Conservation (phyloP, 2,888 invertebrate species). For the Brassicogethes aeneus region DNA sequence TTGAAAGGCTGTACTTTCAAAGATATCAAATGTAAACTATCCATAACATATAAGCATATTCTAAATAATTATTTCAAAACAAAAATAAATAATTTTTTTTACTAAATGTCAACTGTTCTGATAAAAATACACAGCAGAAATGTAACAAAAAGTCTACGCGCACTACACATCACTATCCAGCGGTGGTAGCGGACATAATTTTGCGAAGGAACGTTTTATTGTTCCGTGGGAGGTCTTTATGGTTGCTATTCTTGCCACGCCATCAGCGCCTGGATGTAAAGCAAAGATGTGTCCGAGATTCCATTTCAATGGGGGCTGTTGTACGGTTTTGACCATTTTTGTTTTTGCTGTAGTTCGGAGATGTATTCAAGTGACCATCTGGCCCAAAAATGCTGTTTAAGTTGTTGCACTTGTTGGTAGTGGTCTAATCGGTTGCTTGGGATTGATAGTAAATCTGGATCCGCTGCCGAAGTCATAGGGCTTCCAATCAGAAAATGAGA, state of each 20-base stretch:
- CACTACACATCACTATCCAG: too few relatives aligned
- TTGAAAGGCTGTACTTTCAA: too few relatives aligned
- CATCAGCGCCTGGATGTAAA: background rate
- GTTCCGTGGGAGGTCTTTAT: too few relatives aligned
- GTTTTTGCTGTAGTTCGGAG: background rate
- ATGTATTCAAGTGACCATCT: background rate
- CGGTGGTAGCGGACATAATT: too few relatives aligned
- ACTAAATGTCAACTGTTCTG: background rate
- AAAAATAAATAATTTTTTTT: too few relatives aligned
- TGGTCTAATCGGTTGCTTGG: background rate
- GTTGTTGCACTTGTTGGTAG: background rate
- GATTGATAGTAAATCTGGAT: background rate
- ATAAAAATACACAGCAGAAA: too few relatives aligned
- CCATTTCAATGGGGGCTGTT: background rate
- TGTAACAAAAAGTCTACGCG: too few relatives aligned
- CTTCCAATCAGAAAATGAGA: background rate
- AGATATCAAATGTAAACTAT: too few relatives aligned
- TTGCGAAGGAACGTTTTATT: too few relatives aligned
- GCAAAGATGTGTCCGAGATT: background rate
- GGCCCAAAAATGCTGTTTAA: background rate
- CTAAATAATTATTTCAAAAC: too few relatives aligned
- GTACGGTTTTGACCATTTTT: background rate
- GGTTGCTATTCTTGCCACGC: background rate
- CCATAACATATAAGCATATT: too few relatives aligned
- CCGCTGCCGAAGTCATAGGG: background rate